Evolutionary conservation across 2,888 invertebrate species (phyloP).

Genomic region (Melinopterus prodromus): DNA sequence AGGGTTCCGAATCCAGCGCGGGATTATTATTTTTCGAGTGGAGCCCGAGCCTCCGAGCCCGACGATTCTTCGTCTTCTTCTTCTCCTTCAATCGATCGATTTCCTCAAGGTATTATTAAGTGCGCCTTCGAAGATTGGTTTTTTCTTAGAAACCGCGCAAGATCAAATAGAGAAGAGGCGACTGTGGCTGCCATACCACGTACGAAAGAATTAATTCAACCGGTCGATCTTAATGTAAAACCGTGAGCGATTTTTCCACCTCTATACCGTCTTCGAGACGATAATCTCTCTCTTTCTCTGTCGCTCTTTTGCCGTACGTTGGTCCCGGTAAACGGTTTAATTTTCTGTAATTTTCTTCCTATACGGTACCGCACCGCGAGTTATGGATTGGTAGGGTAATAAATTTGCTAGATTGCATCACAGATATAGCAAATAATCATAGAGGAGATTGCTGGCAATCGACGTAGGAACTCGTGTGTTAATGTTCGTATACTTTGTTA

Average conservation of each 20-base stretch:
- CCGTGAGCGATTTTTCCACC: neutral
- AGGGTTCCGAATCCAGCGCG: conserved; percentile 18
- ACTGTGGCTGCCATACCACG: neutral
- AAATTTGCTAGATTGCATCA: neutral
- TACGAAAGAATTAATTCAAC: conserved; percentile 4
- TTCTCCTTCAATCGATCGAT: conserved; percentile 10
- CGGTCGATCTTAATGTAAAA: conserved; percentile 4
- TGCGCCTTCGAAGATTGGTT: conserved; percentile 21
- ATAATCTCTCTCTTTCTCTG: neutral
- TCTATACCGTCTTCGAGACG: neutral
- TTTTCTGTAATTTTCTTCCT: conserved; percentile 4
- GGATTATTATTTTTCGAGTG: conserved; percentile 19
- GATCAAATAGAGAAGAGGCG: conserved; percentile 17
- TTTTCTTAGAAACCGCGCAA: conserved; percentile 21
- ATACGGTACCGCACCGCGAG: conserved; percentile 4
- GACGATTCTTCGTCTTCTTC: neutral
- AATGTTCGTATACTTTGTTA: too few relatives aligned
- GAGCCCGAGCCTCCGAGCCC: neutral
- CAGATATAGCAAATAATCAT: neutral
- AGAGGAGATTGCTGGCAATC: neutral
- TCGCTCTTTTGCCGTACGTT: neutral
- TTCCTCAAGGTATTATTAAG: conserved; percentile 20
- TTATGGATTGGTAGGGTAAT: neutral
- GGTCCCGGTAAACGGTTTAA: neutral
- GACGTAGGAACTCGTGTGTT: neutral